Percentiles rank a stretch among this genome's conserved stretches.
phyloP scores from a whole-genome alignment of 2,113 vertebrate species.

The Mirounga angustirostris region DNA sequence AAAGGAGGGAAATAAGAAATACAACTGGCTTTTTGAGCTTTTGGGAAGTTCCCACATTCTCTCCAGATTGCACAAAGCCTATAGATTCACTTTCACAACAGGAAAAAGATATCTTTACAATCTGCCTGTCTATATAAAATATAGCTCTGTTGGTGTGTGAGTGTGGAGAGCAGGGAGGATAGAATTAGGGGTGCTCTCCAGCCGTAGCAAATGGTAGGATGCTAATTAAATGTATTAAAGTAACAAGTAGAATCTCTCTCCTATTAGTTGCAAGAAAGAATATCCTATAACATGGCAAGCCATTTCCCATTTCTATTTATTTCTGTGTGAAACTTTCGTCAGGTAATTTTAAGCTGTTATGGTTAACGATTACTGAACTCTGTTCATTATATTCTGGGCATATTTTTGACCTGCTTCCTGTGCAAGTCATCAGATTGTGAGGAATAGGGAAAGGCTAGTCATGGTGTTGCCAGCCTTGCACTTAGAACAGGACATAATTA shows the following conservation, averaged over 20 bases:
- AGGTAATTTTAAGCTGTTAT: slow-evolving; percentile 27
- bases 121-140: background rate
- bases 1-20: background rate
- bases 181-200: background rate
- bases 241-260: slow-evolving; percentile 42
- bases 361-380: slow-evolving; percentile 47
- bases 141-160: background rate
- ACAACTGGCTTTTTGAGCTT: background rate
- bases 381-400: slow-evolving; percentile 53
- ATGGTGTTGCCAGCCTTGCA: slow-evolving; percentile 76
- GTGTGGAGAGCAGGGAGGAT: background rate
- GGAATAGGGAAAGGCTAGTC: slow-evolving; percentile 67
- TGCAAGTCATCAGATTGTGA: slow-evolving; percentile 43
- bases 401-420: slow-evolving; percentile 71
- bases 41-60: background rate
- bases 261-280: slow-evolving; percentile 15
- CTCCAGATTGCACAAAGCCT: background rate
- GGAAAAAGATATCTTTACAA: slow-evolving; percentile 7
- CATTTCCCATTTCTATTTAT: background rate
- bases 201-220: background rate
- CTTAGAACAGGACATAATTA: slow-evolving; percentile 85
- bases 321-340: slow-evolving; percentile 36
- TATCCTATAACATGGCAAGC: background rate
- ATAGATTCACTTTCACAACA: background rate
- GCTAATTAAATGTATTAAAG: slow-evolving; percentile 31